These are phyloP conservation scores for Corydoras sp. DNA, from an alignment of 2,113 vertebrate species.

Conservation along the genomic window DNA sequence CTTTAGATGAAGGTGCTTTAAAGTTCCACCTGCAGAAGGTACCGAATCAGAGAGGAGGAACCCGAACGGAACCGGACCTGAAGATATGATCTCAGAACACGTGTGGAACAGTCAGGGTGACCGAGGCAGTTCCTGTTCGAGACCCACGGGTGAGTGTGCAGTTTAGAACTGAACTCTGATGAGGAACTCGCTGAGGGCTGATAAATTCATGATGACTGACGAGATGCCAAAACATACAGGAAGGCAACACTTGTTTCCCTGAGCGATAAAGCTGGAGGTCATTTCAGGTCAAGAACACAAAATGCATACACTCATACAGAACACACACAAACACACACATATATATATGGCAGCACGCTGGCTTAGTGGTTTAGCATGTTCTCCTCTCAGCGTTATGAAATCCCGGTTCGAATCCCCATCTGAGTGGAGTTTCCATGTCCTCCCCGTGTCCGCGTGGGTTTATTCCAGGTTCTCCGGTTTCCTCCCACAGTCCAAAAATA, in stretches of 20 bases:
- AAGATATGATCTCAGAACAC: neutral
- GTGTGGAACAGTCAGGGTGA: neutral
- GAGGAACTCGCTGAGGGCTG: conserved; percentile 6
- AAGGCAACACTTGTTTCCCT: neutral
- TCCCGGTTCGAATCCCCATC: too few relatives aligned
- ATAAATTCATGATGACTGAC: conserved; percentile 4
- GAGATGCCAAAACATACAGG: neutral
- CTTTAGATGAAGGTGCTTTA: too few relatives aligned
- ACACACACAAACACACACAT: too few relatives aligned
- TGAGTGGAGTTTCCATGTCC: too few relatives aligned
- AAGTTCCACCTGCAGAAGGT: too few relatives aligned
- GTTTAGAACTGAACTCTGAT: conserved; percentile 1
- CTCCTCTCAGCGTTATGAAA: too few relatives aligned
- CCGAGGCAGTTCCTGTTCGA: conserved; percentile 16
- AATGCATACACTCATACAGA: neutral
- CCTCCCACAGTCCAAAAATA: too few relatives aligned
- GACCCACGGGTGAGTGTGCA: conserved; percentile 1
- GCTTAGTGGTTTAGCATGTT: too few relatives aligned
- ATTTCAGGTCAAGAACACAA: neutral
- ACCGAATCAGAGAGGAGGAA: neutral
- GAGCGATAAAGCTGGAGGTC: neutral
- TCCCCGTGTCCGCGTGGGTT: too few relatives aligned
- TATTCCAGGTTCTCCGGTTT: too few relatives aligned
- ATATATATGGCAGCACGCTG: too few relatives aligned
- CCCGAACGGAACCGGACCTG: conserved; percentile 15